Evolutionary conservation across 2,797 vertebrate species (phyloP).

Genomic region (Argentina silus): DNA sequence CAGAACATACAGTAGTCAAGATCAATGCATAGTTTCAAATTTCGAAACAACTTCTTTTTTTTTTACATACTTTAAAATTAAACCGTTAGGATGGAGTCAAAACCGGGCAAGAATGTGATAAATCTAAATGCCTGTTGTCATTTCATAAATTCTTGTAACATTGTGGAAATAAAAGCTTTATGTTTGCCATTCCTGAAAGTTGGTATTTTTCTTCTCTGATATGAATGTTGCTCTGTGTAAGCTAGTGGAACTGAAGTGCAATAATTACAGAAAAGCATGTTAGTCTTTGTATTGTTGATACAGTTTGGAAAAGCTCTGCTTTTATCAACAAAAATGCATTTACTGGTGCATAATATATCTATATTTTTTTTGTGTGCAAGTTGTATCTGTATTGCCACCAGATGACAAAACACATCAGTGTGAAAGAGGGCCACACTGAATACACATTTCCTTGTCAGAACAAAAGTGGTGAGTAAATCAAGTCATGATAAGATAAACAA

Average conservation of each 20-base stretch:
- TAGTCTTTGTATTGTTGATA: background rate
- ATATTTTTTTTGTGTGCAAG: background rate
- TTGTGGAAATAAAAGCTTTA: slow-evolving; percentile 1
- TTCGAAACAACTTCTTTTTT: slow-evolving; percentile 34
- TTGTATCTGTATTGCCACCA: too few species aligned
- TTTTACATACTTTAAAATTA: slow-evolving; percentile 46
- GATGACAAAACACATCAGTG: background rate
- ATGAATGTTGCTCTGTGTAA: background rate
- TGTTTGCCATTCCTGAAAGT: slow-evolving; percentile 9
- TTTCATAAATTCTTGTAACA: slow-evolving; percentile 16
- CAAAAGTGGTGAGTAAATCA: background rate
- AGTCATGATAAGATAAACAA: too few species aligned
- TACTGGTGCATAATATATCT: background rate
- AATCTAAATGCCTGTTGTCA: slow-evolving; percentile 19
- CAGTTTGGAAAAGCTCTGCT: background rate
- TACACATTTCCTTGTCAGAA: slow-evolving; percentile 1
- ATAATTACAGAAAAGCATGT: background rate
- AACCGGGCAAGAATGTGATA: background rate
- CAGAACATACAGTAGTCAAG: slow-evolving; percentile 57
- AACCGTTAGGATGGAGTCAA: slow-evolving; percentile 29
- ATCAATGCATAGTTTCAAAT: slow-evolving; percentile 72
- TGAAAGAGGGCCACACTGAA: slow-evolving; percentile 12
- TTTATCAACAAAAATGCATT: slow-evolving; percentile 16
- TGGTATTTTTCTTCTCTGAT: background rate
- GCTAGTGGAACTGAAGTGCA: background rate